Evolutionary conservation across 2,113 vertebrate species (phyloP), one percentile per base, ranked within the genome.

Genomic region (Leptobrachium leishanense): DNA sequence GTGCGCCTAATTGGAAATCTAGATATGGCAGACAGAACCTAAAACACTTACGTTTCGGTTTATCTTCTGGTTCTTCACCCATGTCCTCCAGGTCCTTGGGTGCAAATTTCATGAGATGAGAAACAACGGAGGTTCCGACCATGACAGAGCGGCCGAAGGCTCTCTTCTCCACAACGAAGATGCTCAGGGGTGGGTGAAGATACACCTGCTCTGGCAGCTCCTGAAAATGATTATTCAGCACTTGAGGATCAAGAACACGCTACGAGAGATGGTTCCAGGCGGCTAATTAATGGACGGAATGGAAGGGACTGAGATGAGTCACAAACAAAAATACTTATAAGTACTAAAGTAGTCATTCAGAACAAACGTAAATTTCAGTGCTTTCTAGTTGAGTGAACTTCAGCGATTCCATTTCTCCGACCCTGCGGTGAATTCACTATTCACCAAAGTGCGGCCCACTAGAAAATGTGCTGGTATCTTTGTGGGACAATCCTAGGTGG

Each of bases 111-210:
- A 96, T 94, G 53, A 98, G 93, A 8, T 89, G 70, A 2, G 94
- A 93, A 15, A 98, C 95, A 5, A 94, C 82, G 0, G 97, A 90
- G 1, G 94, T 91, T 1, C 97, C 96, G 39, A 99, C 95, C 42
- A 99, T 86, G 31, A 95, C 94, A 0, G 90, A 87, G 4, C 88
- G 92, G 3, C 98, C 97, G 20, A 99, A 99, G 0, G 94, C 93
- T 12, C 93, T 86, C 72, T 91, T 92, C 82, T 98, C 96, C 68
- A 97, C 89, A 75, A 99, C 95, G 0, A 97, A 95, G 82, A 99
- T 83, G 7, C 93, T 98, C 77, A 99, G 93, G 1, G 96, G 98
- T 77, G 96, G 98, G 85, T 98, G 97, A 65, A 99, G 88, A 82
- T 98, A 95, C 1, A 93, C 90, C 76, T 95, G 93, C 81, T 98